Evolutionary conservation across 2,797 vertebrate genomes (phyloP), one percentile per base, ranked within the genome.

Genomic region (Hypotaenidia okinawae): DNA sequence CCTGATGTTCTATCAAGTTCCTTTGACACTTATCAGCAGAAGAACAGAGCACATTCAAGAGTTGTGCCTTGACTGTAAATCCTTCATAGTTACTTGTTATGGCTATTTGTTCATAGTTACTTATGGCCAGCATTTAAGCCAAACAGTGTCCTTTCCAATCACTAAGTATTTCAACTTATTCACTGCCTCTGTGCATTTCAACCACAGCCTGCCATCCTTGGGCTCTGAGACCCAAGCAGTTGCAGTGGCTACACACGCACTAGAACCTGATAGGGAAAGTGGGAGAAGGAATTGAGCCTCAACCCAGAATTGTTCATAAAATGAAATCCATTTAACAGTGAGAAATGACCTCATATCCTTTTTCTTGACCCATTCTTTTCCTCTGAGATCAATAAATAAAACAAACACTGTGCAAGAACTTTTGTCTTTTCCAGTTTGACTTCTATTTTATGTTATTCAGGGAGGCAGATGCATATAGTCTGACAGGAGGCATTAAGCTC

Each of bases 401-500:
- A 80, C 30, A 88, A 81, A 90, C 4, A 33, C 47, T 8, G 5
- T 35, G n/a, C 41, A 95, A 80, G 54, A 90, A 69, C 41, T 63
- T 52, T 16, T 55, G 49, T 90, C 54, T 95, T 96, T 96, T 91
- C 67, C 81, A 74, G 24, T 89, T 87, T 94, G 76, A 80, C 58
- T 96, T 95, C 70, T 92, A 76, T 75, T 94, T 89, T 88, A 17
- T 61, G 33, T 89, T 94, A 90, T 93, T 87, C 55, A 69, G 66
- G 33, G 64, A 92, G 88, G 86, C 84, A 94, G 82, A 92, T 89
- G 35, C 73, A 86, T 68, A 47, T 30, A 86, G 64, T 91, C 84
- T 96, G 96, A 92, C 95, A 92, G 87, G 82, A 96, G 73, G 39
- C 82, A 94, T 92, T 96, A 95, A 96, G 55, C 32, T 95, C 93